Conservation (phyloP, 2,113 vertebrate species). For the Chlorodrepanis virens region DNA sequence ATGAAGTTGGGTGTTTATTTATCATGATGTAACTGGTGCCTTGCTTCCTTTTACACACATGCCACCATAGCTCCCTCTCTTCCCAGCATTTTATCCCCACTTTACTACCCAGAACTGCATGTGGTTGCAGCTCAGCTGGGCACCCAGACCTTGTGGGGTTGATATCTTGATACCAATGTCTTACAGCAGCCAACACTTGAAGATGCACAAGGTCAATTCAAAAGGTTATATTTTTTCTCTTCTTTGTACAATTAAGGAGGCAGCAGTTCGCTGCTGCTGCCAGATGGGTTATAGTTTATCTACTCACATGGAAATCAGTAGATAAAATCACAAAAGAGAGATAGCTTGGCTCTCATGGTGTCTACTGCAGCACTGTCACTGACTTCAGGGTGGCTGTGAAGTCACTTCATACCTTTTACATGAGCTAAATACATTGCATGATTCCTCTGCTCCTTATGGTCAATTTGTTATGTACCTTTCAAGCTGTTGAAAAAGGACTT, state of each 20-base stretch:
- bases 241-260: neutral
- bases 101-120: neutral
- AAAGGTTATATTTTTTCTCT: neutral
- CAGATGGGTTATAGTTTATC: neutral
- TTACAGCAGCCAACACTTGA: neutral
- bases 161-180: neutral
- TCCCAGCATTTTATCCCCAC: neutral
- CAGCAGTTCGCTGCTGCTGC: neutral
- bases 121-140: neutral
- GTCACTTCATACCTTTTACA: neutral
- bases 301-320: neutral
- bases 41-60: neutral
- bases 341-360: neutral
- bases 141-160: neutral
- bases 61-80: neutral
- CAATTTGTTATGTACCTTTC: neutral
- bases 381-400: neutral
- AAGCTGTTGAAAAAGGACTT: neutral
- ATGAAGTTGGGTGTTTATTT: neutral
- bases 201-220: neutral
- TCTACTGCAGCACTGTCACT: neutral
- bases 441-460: neutral
- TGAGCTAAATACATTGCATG: neutral
- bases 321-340: neutral
- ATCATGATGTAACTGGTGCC: neutral